These are phyloP conservation scores for Leptobrachium ailaonicum DNA, from an alignment of 2,113 vertebrate species.

Conservation along the genomic window DNA sequence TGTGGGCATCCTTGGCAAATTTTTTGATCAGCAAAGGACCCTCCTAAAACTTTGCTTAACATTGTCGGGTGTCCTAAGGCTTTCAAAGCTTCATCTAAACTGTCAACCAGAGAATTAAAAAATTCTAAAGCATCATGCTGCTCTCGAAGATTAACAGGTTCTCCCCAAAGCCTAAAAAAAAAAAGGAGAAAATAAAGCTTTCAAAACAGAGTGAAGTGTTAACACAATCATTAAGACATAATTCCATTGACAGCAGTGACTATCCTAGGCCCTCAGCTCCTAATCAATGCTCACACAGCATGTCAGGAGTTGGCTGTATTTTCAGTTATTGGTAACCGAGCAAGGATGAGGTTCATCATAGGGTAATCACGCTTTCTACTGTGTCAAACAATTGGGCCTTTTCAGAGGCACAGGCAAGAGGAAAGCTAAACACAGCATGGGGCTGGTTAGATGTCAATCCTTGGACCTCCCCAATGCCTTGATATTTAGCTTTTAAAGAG, in stretches of 20 bases:
- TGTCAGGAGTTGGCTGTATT: not conserved
- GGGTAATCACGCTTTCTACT: not conserved
- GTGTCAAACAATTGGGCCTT: too few relatives aligned
- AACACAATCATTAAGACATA: too few relatives aligned
- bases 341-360: slow-evolving; percentile 20
- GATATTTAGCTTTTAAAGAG: too few relatives aligned
- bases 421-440: too few relatives aligned
- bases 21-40: slow-evolving; percentile 98
- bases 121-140: slow-evolving; percentile 98
- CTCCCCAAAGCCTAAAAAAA: slow-evolving; percentile 91
- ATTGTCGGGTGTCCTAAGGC: slow-evolving; percentile 95
- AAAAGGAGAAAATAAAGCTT: not conserved
- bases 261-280: slow-evolving; percentile 12
- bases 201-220: too few relatives aligned
- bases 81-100: slow-evolving; percentile 98
- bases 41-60: slow-evolving; percentile 97
- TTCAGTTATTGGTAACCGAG: slow-evolving; percentile 19
- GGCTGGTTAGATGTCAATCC: too few relatives aligned
- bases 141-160: slow-evolving; percentile 95
- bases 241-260: too few relatives aligned
- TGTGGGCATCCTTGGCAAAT: slow-evolving; percentile 99
- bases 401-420: too few relatives aligned
- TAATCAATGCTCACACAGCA: slow-evolving; percentile 20
- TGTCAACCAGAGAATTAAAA: slow-evolving; percentile 98
- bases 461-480: too few relatives aligned